These are phyloP conservation scores for Teleiodes luculella DNA, from an alignment of 2,888 invertebrate genomes.

Conservation along the genomic window DNA sequence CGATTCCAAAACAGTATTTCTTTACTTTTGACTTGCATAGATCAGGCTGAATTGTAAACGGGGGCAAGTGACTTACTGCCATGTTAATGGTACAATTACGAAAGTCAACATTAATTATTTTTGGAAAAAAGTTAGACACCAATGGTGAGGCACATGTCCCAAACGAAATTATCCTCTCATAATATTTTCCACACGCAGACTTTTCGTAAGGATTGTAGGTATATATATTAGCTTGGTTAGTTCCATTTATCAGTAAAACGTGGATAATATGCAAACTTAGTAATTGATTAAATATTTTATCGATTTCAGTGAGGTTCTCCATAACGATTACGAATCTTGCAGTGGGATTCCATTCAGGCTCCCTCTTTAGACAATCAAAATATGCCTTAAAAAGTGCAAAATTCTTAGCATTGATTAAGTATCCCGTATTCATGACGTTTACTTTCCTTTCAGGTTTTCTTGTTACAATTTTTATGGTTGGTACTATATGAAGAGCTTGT, in stretches of 20 bases:
- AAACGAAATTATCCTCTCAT: slow-evolving; percentile 34
- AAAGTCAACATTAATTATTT: slow-evolving; percentile 30
- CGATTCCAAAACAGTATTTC: slow-evolving; percentile 26
- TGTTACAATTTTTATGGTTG: slow-evolving; percentile 9
- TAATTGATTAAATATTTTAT: slow-evolving; percentile 39
- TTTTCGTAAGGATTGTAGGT: slow-evolving; percentile 55
- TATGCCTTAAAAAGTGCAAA: slow-evolving; percentile 24
- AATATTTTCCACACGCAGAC: slow-evolving; percentile 51
- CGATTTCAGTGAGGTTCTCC: slow-evolving; percentile 25
- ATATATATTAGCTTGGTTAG: slow-evolving; percentile 35
- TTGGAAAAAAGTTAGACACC: slow-evolving; percentile 20
- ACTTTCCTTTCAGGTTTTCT: not conserved
- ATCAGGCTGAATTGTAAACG: slow-evolving; percentile 35
- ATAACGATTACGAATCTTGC: slow-evolving; percentile 41
- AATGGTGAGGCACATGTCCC: slow-evolving; percentile 39
- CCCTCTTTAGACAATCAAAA: slow-evolving; percentile 28
- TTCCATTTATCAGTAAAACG: slow-evolving; percentile 40
- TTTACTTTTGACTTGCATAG: not conserved
- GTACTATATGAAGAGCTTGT: slow-evolving; percentile 13
- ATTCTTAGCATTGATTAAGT: slow-evolving; percentile 33
- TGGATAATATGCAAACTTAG: slow-evolving; percentile 35
- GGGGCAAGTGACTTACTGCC: slow-evolving; percentile 44
- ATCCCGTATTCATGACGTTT: slow-evolving; percentile 21
- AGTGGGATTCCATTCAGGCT: slow-evolving; percentile 44
- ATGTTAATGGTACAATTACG: slow-evolving; percentile 45